Conservation (phyloP, 1,140 invertebrate genomes). For the Amyelois transitella region DNA sequence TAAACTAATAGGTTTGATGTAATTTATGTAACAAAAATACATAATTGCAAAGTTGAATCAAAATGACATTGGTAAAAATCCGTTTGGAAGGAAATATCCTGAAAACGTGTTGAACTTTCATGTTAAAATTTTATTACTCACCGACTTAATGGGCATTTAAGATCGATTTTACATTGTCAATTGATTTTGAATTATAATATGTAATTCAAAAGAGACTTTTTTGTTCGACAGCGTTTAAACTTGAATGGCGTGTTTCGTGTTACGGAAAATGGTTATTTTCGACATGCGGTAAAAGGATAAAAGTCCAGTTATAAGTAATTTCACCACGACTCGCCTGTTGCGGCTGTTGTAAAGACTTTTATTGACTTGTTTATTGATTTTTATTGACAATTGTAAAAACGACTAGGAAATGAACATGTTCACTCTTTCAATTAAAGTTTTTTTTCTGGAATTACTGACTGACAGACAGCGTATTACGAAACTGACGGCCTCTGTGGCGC, state of each 20-base stretch:
- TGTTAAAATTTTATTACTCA: background rate
- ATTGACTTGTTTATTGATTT: constrained; percentile 11
- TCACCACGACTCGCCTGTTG: constrained; percentile 13
- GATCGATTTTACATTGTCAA: background rate
- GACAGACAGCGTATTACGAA: too few relatives aligned
- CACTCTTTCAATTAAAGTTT: too few relatives aligned
- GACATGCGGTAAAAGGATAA: constrained; percentile 23
- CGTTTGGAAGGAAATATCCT: too few relatives aligned
- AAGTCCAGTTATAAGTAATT: constrained; percentile 14
- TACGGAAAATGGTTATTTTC: constrained; percentile 21
- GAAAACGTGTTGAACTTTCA: too few relatives aligned
- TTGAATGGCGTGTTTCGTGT: constrained; percentile 14
- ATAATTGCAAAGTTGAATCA: too few relatives aligned
- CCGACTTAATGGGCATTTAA: background rate
- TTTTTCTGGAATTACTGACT: too few relatives aligned
- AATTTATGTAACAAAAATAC: too few relatives aligned
- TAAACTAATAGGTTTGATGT: too few relatives aligned
- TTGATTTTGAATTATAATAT: background rate
- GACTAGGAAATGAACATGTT: too few relatives aligned
- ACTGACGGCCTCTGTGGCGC: too few relatives aligned
- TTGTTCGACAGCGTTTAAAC: background rate
- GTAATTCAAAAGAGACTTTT: background rate
- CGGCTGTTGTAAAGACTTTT: constrained; percentile 21
- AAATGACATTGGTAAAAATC: too few relatives aligned
- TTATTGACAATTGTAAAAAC: too few relatives aligned